Conservation (phyloP, 2,888 invertebrate species). For the Stenodera caucasica region DNA sequence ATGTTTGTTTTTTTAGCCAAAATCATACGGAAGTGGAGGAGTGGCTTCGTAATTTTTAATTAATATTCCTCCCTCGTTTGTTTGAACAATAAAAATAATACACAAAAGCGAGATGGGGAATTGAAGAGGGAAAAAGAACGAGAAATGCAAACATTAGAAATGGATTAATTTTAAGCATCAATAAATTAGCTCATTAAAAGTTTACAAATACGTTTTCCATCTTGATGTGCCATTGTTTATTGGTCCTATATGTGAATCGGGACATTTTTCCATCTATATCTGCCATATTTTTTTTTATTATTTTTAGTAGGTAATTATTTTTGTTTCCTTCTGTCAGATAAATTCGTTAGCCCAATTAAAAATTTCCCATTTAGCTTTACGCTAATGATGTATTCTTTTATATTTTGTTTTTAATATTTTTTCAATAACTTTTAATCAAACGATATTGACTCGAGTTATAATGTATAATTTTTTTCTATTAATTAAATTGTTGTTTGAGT, state of each 20-base stretch:
- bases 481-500: not conserved
- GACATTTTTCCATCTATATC: not conserved
- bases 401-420: slow-evolving; percentile 11
- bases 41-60: slow-evolving; percentile 23
- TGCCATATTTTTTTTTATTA: slow-evolving; percentile 16
- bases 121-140: not conserved
- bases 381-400: slow-evolving; percentile 21
- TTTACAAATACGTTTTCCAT: slow-evolving; percentile 39
- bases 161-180: slow-evolving; percentile 31
- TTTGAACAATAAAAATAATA: slow-evolving; percentile 19
- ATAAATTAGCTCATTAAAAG: slow-evolving; percentile 46
- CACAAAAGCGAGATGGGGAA: not conserved
- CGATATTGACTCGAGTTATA: slow-evolving; percentile 11
- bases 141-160: slow-evolving; percentile 26
- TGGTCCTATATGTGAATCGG: slow-evolving; percentile 15
- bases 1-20: not conserved
- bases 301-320: no score
- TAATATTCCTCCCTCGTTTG: slow-evolving; percentile 21
- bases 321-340: not conserved
- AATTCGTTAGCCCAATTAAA: slow-evolving; percentile 28
- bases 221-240: slow-evolving; percentile 28
- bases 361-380: slow-evolving; percentile 23
- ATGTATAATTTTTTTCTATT: slow-evolving; percentile 14
- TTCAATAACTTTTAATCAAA: slow-evolving; percentile 16
- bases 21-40: not conserved